Base-by-base conservation (phyloP, 2,797 vertebrate species). In the Schizopygopsis malacanthus region DNA sequence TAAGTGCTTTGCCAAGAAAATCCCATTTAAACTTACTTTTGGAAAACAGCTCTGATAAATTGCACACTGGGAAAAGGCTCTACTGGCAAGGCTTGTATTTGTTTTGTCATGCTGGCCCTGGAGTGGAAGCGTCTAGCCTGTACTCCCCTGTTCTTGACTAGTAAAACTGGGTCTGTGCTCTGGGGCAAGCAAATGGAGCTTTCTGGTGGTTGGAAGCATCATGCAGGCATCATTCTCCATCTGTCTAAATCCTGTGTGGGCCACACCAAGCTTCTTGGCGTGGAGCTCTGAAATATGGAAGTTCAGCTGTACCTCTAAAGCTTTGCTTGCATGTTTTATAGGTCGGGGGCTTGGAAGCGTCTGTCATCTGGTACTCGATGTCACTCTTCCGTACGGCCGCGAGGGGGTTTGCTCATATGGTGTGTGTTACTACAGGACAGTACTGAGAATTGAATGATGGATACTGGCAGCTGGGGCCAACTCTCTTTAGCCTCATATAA, bases 251-350 rank as follows among this genome's bases (percentile, higher is more conserved):
- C 90, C 89, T 89, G 89, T 91, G 79, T 86, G 84, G 86, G 91
- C 89, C 88, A 90, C 92, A 91, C 93, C 92, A 90, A 91, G 91
- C 90, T 89, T 87, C 89, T 87, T 87, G 91, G 86, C 87, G 45
- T 90, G 89, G 91, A 88, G 90, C 81, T 86, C 85, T 93, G 89
- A 94, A 93, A 94, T 93, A 94, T 93, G 93, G 92, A 91, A 83
- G 59, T 71, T 84, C 83, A 85, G 85, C 79, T 85, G 85, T 91
- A 88, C 87, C 87, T 81, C 88, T 88, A 90, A 76, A 79, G 87
- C 83, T 79, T 92, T 93, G 94, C 93, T 87, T 91, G 89, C 92
- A 88, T 87, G 89, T 87, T 85, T 85, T 87, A 84, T 89, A 90
- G 87, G 88, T 90, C 82, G 84, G 84, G 82, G 77, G 87, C 86